Conservation (phyloP, 2,113 vertebrate genomes). For the Strix aluco region DNA sequence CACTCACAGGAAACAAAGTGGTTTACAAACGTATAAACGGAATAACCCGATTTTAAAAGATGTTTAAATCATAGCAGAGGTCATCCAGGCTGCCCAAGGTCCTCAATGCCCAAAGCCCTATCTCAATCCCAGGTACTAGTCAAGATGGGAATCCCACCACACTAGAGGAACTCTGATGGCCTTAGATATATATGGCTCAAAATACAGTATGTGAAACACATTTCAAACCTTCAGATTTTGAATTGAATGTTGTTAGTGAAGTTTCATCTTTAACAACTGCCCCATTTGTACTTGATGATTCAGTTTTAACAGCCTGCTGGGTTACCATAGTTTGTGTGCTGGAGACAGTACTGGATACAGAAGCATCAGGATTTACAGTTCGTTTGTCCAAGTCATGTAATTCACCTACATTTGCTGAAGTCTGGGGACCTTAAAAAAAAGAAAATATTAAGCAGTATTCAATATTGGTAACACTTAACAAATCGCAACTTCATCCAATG, state of each 20-base stretch:
- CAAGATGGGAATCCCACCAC: constrained; percentile 49
- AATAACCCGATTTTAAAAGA: background rate
- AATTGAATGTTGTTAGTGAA: constrained; percentile 78
- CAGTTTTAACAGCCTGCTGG: constrained; percentile 81
- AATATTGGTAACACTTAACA: background rate
- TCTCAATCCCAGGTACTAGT: background rate
- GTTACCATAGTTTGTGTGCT: constrained; percentile 76
- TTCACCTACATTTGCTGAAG: constrained; percentile 76
- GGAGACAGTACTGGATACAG: constrained; percentile 72
- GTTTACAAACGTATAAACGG: background rate
- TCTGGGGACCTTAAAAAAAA: constrained; percentile 67
- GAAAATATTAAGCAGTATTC: constrained; percentile 24
- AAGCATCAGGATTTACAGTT: constrained; percentile 74
- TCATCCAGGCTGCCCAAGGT: background rate
- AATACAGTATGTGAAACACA: constrained; percentile 78
- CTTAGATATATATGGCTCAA: constrained; percentile 72
- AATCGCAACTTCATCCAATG: background rate
- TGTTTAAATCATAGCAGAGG: background rate
- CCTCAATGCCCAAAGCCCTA: background rate
- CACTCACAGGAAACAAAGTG: background rate
- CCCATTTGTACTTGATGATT: constrained; percentile 80
- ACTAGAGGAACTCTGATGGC: constrained; percentile 53
- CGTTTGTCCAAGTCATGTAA: constrained; percentile 76
- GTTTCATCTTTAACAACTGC: constrained; percentile 82
- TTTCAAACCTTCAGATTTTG: constrained; percentile 82